A percentile compares a stretch with the other conserved stretches of the same genome.
These are phyloP conservation scores for Xenopus petersii DNA, from an alignment of 2,797 vertebrate species.

Conservation along the genomic window DNA sequence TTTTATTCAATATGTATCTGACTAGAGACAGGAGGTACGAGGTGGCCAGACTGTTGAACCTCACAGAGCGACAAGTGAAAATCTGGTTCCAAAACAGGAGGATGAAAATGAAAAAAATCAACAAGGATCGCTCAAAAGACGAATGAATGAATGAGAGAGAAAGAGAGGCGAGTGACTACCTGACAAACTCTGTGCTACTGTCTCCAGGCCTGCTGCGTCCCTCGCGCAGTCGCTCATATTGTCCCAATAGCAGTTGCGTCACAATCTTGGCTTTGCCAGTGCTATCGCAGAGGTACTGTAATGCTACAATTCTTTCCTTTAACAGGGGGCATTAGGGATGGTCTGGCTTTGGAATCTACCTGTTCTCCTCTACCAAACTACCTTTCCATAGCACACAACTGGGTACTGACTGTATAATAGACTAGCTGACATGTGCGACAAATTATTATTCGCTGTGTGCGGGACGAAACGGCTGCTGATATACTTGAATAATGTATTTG, in stretches of 20 bases:
- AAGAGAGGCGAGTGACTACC: conserved; percentile 17
- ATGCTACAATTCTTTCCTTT: conserved; percentile 63
- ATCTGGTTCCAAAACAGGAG: conserved; percentile 99
- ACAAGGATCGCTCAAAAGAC: conserved; percentile 89
- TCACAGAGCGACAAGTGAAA: conserved; percentile 98
- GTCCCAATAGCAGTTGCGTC: conserved; percentile 53
- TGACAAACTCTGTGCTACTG: conserved; percentile 52
- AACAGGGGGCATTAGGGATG: conserved; percentile 63
- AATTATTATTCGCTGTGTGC: conserved; percentile 73
- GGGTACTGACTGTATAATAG: conserved; percentile 65
- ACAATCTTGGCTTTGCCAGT: conserved; percentile 57
- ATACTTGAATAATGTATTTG: conserved; percentile 76
- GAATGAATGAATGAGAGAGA: conserved; percentile 63
- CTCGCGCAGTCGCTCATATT: conserved; percentile 55
- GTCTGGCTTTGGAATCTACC: conserved; percentile 72
- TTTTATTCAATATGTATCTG: conserved; percentile 98
- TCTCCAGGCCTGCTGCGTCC: conserved; percentile 60
- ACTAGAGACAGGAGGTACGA: conserved; percentile 96
- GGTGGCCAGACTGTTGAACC: conserved; percentile 87
- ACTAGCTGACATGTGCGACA: conserved; percentile 72
- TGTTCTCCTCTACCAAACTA: conserved; percentile 70
- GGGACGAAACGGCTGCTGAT: conserved; percentile 68
- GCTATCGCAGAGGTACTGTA: conserved; percentile 64
- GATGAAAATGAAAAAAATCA: conserved; percentile 99
- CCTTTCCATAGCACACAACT: conserved; percentile 84